Evolutionary conservation across 2,888 invertebrate species (phyloP).

Genomic region (Peribatodes rhomboidaria): DNA sequence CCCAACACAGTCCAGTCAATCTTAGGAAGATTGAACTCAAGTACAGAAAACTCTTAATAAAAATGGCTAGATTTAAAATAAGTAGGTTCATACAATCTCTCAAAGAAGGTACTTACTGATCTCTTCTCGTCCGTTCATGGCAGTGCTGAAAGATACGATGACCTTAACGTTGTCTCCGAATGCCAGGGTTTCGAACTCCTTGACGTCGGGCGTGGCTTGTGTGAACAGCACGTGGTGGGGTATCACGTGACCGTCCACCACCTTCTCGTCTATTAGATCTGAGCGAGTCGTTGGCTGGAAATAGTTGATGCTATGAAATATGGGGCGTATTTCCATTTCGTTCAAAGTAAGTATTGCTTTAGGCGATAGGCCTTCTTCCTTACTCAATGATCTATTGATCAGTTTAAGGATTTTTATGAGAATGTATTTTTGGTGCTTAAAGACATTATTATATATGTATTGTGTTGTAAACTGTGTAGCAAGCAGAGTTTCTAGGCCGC

Average conservation of each 20-base stretch:
- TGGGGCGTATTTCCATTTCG: background rate
- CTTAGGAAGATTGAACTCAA: no score
- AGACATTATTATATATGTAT: no score
- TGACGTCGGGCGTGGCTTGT: conserved; percentile 91
- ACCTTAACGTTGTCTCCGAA: conserved; percentile 94
- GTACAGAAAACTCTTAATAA: no score
- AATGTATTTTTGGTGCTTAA: no score
- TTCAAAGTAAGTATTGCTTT: no score
- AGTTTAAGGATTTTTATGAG: no score
- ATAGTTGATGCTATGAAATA: background rate
- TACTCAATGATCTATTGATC: no score
- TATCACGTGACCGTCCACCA: conserved; percentile 96
- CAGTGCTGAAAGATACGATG: conserved; percentile 91
- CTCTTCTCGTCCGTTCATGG: conserved; percentile 88
- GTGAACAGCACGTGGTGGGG: conserved; percentile 95
- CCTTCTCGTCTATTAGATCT: conserved; percentile 92
- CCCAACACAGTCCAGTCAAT: no score
- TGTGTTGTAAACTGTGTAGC: no score
- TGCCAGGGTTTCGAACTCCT: conserved; percentile 92
- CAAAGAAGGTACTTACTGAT: conserved; percentile 84
- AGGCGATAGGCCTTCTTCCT: no score
- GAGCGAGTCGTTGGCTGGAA: conserved; percentile 89
- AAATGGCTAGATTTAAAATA: background rate
- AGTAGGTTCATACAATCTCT: background rate
- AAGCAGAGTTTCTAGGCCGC: no score